These are phyloP conservation scores for Heteromormyrus szaboi DNA, from an alignment of 2,797 vertebrate species.

Conservation along the genomic window DNA sequence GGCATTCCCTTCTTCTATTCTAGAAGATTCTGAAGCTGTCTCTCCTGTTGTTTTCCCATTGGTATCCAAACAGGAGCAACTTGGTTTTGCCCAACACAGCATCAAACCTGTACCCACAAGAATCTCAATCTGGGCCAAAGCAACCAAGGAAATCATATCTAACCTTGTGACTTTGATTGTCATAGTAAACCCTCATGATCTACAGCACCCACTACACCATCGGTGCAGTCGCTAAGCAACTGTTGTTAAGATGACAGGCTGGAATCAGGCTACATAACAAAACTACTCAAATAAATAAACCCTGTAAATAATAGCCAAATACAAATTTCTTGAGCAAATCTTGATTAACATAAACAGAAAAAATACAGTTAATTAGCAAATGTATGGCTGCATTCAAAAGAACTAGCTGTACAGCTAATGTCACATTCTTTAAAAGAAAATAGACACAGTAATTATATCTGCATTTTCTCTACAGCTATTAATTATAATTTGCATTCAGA, in stretches of 20 bases:
- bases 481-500: background rate
- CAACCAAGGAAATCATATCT: background rate
- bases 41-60: background rate
- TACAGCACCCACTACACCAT: background rate
- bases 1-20: background rate
- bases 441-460: background rate
- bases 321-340: background rate
- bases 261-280: constrained; percentile 1
- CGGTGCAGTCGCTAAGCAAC: background rate
- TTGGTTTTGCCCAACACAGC: background rate
- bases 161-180: background rate
- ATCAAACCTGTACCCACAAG: background rate
- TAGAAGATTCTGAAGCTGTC: background rate
- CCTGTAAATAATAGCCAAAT: background rate
- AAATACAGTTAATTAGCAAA: background rate
- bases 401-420: background rate
- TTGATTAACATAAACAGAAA: background rate
- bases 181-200: background rate
- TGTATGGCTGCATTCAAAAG: background rate
- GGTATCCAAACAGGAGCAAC: background rate
- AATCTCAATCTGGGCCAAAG: background rate
- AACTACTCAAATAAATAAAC: background rate
- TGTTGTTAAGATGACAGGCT: background rate
- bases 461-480: background rate
- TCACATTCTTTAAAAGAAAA: background rate